These are phyloP conservation scores for Hyles vespertilio DNA, from an alignment of 1,140 invertebrate species.

Conservation along the genomic window DNA sequence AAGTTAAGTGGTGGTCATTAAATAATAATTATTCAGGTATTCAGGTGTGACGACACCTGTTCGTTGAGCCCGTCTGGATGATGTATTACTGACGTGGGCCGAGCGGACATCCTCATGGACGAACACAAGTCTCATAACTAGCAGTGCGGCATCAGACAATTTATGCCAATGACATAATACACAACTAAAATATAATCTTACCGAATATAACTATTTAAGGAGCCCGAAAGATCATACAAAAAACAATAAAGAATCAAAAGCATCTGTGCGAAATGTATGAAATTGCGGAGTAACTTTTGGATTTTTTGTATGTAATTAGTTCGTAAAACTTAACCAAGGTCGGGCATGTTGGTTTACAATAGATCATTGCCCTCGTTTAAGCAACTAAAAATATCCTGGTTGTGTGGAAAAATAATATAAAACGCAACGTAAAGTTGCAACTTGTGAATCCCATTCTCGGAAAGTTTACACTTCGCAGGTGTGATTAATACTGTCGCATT, in stretches of 20 bases:
- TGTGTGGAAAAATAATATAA: slow-evolving; percentile 32
- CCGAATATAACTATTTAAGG: slow-evolving; percentile 1
- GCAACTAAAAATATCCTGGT: slow-evolving; percentile 25
- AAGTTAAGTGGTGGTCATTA: too few relatives aligned
- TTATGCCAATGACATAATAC: slow-evolving; percentile 47
- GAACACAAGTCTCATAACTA: slow-evolving; percentile 51
- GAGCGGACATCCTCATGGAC: slow-evolving; percentile 61
- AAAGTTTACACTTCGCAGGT: slow-evolving; percentile 1
- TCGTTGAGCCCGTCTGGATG: slow-evolving; percentile 14
- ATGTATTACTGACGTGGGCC: slow-evolving; percentile 43
- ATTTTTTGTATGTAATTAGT: too few relatives aligned
- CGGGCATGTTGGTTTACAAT: not conserved
- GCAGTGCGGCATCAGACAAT: slow-evolving; percentile 45
- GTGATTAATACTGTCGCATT: slow-evolving; percentile 22
- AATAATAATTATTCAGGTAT: too few relatives aligned
- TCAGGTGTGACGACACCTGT: slow-evolving; percentile 11
- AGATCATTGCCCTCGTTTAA: slow-evolving; percentile 19
- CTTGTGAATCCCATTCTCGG: slow-evolving; percentile 15
- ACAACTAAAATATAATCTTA: not conserved
- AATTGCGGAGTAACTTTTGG: too few relatives aligned
- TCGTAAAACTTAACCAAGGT: too few relatives aligned
- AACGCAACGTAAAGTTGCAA: slow-evolving; percentile 15
- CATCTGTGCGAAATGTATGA: too few relatives aligned
- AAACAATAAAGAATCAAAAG: too few relatives aligned
- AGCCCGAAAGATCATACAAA: too few relatives aligned